Percentiles rank a stretch among this genome's conserved stretches.
Conservation (phyloP, 2,888 invertebrate genomes). For the Seira sanloemensis region DNA sequence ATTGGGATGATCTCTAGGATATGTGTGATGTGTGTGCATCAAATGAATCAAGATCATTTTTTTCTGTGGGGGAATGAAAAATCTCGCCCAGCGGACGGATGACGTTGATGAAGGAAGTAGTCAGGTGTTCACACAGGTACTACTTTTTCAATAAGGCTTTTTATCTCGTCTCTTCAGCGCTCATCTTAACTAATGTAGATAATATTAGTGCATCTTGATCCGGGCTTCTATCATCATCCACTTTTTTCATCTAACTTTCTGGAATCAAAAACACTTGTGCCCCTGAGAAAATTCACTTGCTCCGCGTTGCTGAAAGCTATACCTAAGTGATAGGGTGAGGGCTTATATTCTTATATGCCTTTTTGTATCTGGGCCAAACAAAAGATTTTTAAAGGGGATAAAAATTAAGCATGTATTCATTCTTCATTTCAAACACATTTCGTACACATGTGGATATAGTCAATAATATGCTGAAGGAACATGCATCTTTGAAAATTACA, state of each 20-base stretch:
- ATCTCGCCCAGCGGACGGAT: constrained; percentile 44
- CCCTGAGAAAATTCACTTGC: constrained; percentile 60
- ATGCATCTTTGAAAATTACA: too few relatives aligned
- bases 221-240: constrained; percentile 26
- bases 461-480: too few relatives aligned
- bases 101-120: constrained; percentile 50
- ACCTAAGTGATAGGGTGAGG: too few relatives aligned
- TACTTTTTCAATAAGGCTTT: constrained; percentile 25
- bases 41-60: constrained; percentile 27
- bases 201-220: too few relatives aligned
- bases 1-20: not conserved
- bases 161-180: not conserved
- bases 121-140: constrained; percentile 38
- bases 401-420: too few relatives aligned
- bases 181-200: not conserved
- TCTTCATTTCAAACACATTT: too few relatives aligned
- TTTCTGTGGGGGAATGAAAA: constrained; percentile 32
- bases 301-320: constrained; percentile 41
- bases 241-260: constrained; percentile 8
- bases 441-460: too few relatives aligned
- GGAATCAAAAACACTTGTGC: constrained; percentile 55
- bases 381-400: too few relatives aligned
- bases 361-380: too few relatives aligned
- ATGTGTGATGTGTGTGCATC: too few relatives aligned
- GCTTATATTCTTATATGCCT: too few relatives aligned